Evolutionary conservation across 2,113 vertebrate genomes (phyloP).

Genomic region (Psephotus haematonotus): DNA sequence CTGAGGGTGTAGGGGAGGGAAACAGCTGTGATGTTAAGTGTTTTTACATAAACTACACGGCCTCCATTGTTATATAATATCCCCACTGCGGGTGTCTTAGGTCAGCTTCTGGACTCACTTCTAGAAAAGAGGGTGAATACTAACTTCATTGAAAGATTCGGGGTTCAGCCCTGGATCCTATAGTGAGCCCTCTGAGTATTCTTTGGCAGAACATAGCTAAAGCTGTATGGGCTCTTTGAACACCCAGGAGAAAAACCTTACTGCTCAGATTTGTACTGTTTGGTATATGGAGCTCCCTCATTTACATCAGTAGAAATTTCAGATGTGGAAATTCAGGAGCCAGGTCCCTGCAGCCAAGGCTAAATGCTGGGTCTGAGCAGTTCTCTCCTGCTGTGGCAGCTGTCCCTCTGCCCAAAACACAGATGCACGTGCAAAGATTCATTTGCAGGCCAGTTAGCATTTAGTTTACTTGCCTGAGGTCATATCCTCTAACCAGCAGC

Average conservation of each 20-base stretch:
- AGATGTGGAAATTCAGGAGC: background rate
- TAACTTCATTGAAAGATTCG: background rate
- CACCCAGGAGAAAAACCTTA: background rate
- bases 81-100: background rate
- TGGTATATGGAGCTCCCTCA: accelerated
- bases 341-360: background rate
- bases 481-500: background rate
- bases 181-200: background rate
- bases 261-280: background rate
- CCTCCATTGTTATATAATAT: conserved; percentile 47
- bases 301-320: background rate
- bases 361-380: background rate
- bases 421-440: conserved; percentile 16
- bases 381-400: conserved; percentile 10
- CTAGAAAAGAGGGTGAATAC: background rate
- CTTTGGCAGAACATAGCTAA: background rate
- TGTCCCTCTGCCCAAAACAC: conserved; percentile 55
- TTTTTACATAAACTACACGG: conserved; percentile 47
- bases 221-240: background rate
- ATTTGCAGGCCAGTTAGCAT: background rate
- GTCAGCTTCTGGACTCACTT: background rate
- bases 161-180: background rate
- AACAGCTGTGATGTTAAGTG: conserved; percentile 52
- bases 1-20: conserved; percentile 18
- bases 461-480: background rate